Evolutionary conservation across 1,140 invertebrate genomes (phyloP).

Genomic region (Microplitis mediator): DNA sequence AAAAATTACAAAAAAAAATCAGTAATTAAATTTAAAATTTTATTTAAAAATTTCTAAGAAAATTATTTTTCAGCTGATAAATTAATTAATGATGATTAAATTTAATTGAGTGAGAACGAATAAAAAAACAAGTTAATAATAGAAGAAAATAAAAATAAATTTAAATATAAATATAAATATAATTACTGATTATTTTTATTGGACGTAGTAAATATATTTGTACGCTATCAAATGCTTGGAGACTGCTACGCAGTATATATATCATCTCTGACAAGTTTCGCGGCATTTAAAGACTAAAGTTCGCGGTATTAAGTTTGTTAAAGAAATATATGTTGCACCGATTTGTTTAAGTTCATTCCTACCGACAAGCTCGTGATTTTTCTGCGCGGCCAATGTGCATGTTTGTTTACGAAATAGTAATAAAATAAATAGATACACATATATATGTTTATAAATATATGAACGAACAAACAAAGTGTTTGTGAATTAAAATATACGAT

Average conservation of each 20-base stretch:
- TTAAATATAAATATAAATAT: neutral
- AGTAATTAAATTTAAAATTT: no score
- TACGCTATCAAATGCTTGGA: conserved; percentile 21
- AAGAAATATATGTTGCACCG: conserved; percentile 42
- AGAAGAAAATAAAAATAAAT: neutral
- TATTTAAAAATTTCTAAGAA: no score
- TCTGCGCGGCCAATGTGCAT: neutral
- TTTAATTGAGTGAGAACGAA: no score
- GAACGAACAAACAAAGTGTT: conserved; percentile 36
- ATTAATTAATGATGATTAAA: no score
- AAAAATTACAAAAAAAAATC: no score
- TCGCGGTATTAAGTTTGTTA: conserved; percentile 53
- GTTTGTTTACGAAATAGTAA: neutral
- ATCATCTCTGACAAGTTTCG: conserved; percentile 40
- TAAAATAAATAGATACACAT: neutral
- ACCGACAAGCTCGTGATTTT: conserved; percentile 8
- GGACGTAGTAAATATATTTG: neutral
- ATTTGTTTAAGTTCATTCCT: conserved; percentile 46
- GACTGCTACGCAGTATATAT: conserved; percentile 21
- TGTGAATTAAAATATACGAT: conserved; percentile 34
- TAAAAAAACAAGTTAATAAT: neutral
- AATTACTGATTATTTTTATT: no score
- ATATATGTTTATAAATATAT: neutral
- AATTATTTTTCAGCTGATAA: no score
- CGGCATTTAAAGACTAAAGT: conserved; percentile 60